Evolutionary conservation across 2,797 vertebrate species (phyloP), one percentile per base, ranked within the genome.

Genomic region (Lutjanus campechanus): DNA sequence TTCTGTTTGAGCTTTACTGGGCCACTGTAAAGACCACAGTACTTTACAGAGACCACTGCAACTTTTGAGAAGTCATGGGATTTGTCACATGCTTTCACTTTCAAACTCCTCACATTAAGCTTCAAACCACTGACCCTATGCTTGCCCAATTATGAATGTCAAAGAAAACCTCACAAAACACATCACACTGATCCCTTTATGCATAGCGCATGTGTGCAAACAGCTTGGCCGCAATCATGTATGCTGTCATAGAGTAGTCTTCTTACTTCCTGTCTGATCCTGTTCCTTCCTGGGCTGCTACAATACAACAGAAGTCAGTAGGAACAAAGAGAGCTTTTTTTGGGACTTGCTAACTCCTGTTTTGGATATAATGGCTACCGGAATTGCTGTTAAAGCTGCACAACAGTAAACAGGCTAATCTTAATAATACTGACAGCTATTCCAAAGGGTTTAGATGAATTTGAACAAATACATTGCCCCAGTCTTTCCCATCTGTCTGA

Each of bases 71-170:
- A 89, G 77, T 87, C 86, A 81, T 90, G 83, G 75, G 86, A 85
- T 91, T 94, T 92, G 87, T 92, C 92, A 88, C 73, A 91, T 88
- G 86, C 82, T 83, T 89, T 92, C 83, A 88, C 84, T 90, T 91
- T 88, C 81, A 85, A 73, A 90, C 88, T 89, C 81, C 82, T 86
- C 79, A 59, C 83, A 73, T 85, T 88, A 83, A 74, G 83, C 82
- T 90, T 92, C 82, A 88, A 88, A 92, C 85, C 81, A 62, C 89
- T 80, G 85, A 87, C 85, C 78, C 69, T 86, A 64, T 70, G 88
- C 81, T 81, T 44, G 70, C 53, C 73, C 77, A 84, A 83, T 93
- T 92, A 86, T 74, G 81, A 85, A 91, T 79, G 88, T 91, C 91
- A 94, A 91, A 83, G 81, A 20, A 90, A 89, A 91, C 89, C 81